Evolutionary conservation across 2,113 vertebrate species (phyloP), one percentile per base, ranked within the genome.

Genomic region (Arizona elegans): DNA sequence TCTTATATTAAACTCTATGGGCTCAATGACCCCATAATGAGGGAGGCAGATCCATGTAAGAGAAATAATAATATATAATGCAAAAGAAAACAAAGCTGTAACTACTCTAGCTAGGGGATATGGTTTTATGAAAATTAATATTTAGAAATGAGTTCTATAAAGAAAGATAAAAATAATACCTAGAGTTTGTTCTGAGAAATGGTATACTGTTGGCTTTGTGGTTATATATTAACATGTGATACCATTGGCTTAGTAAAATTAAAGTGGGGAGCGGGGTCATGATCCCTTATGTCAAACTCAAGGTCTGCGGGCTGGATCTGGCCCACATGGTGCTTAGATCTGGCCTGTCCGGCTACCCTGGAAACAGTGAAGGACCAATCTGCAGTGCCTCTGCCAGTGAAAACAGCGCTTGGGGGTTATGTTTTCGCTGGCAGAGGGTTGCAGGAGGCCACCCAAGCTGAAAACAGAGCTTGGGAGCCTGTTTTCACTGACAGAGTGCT

Each of bases 11-110:
- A 87, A 62, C 75, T 94, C 93, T 9, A 90, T 85, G 91, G 90
- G 10, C 38, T 55, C n/a, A 29, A 21, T 24, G 54, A 88, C 55
- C 87, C 58, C 29, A 88, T n/a, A 56, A 89, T 65, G 87, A 47
- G 81, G 95, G 93, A 81, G 91, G 29, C 54, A 94, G 52, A 38
- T 92, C 23, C 56, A 38, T 53, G 24, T 65, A 52, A 92, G 19
- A 65, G 58, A 87, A 94, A 94, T 95, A 50, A 87, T 90, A 95
- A 93, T 90, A 88, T n/a, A 62, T 89, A 93, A 94, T 43, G 81
- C 2, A 59, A 91, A 96, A 92, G 87, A 94, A 94, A 96, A 53
- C 94, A 92, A 70, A 93, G 24, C 29, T 5, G 70, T 94, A 86
- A 86, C 88, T 13, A 91, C 26, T 33, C 91, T 85, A 90, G n/a